These are phyloP conservation scores for Heliconius charithonia DNA, from an alignment of 2,888 invertebrate species.

Conservation along the genomic window DNA sequence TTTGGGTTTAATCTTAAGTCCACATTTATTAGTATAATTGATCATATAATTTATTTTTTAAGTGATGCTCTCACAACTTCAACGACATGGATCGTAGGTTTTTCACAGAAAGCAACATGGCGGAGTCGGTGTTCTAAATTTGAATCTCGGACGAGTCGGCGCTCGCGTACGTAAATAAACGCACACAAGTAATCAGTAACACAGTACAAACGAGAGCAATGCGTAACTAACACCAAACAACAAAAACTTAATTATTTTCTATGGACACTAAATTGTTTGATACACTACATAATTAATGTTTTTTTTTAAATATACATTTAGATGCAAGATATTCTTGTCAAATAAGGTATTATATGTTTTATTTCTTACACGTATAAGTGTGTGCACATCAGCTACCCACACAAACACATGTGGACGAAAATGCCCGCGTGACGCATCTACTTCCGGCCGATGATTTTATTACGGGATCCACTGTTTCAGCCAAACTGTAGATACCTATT, in stretches of 20 bases:
- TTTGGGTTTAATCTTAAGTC: not conserved
- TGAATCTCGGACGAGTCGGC: conserved; percentile 84
- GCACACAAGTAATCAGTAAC: conserved; percentile 82
- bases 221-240: conserved; percentile 63
- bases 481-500: conserved; percentile 48
- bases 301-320: not conserved
- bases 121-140: conserved; percentile 83
- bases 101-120: conserved; percentile 83
- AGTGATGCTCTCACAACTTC: conserved; percentile 68
- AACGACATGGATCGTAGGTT: conserved; percentile 77
- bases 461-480: conserved; percentile 73
- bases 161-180: conserved; percentile 84
- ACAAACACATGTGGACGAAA: conserved; percentile 76
- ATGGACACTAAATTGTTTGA: conserved; percentile 46
- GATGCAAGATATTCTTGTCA: not conserved
- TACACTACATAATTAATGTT: not conserved
- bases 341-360: conserved; percentile 20
- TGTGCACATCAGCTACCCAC: conserved; percentile 59
- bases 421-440: conserved; percentile 79
- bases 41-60: conserved; percentile 47
- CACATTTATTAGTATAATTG: conserved; percentile 20
- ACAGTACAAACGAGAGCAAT: conserved; percentile 76
- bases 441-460: conserved; percentile 81
- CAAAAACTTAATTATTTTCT: conserved; percentile 51
- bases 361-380: conserved; percentile 28